A percentile compares a stretch with the other conserved stretches of the same genome.
Evolutionary conservation across 2,888 invertebrate species (phyloP).

Genomic region (Malachius bipustulatus): DNA sequence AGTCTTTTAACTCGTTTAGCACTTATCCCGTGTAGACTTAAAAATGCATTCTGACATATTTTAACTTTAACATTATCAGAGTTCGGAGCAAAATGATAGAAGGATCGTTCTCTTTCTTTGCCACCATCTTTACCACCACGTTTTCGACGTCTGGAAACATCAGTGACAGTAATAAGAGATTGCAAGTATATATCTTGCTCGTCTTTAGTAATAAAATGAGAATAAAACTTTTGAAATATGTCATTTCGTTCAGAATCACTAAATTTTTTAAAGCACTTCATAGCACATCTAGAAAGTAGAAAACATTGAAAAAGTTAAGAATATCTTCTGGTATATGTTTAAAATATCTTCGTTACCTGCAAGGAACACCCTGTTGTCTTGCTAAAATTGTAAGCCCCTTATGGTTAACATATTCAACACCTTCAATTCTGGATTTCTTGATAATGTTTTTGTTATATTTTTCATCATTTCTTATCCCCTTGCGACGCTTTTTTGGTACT

Average conservation of each 20-base stretch:
- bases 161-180: not conserved
- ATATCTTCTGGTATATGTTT: too few relatives aligned
- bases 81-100: not conserved
- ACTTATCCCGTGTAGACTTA: too few relatives aligned
- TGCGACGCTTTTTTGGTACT: too few relatives aligned
- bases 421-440: too few relatives aligned
- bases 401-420: too few relatives aligned
- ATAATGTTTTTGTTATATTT: too few relatives aligned
- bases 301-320: too few relatives aligned
- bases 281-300: not conserved
- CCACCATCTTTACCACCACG: not conserved
- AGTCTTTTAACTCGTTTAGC: too few relatives aligned
- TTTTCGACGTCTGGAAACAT: not conserved
- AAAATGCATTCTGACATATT: not conserved
- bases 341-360: too few relatives aligned
- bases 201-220: not conserved
- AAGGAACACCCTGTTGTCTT: too few relatives aligned
- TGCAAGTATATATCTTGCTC: constrained; percentile 1
- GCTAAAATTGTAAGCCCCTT: too few relatives aligned
- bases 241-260: not conserved
- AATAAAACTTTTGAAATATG: not conserved
- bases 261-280: constrained; percentile 2
- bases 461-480: too few relatives aligned
- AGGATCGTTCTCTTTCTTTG: not conserved
- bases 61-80: not conserved